These are phyloP conservation scores for Drosophila tanythrix DNA, from an alignment of 2,888 invertebrate genomes.

Conservation along the genomic window DNA sequence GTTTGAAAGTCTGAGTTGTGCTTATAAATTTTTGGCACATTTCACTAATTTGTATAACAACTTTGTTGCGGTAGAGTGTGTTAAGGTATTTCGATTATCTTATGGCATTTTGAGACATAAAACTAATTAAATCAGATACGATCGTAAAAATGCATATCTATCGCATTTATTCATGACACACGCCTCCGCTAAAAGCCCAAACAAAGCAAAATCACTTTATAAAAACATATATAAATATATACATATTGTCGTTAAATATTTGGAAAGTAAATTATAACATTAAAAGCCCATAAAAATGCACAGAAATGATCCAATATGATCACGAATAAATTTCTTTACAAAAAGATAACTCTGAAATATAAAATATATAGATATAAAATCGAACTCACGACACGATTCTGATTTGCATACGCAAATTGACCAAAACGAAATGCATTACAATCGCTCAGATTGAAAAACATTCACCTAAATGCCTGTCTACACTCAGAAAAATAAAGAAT, in stretches of 20 bases:
- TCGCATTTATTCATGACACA: slow-evolving; percentile 43
- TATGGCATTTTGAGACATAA: slow-evolving; percentile 54
- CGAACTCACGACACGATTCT: slow-evolving; percentile 33
- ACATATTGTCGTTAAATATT: slow-evolving; percentile 63
- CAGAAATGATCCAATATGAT: slow-evolving; percentile 27
- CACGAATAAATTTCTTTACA: slow-evolving; percentile 26
- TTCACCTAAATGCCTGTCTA: slow-evolving; percentile 36
- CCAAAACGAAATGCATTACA: slow-evolving; percentile 53
- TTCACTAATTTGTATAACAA: slow-evolving; percentile 61
- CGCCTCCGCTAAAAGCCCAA: slow-evolving; percentile 50
- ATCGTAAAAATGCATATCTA: slow-evolving; percentile 52
- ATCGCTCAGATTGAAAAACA: slow-evolving; percentile 46
- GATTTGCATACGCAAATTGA: slow-evolving; percentile 65
- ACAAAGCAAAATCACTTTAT: slow-evolving; percentile 39
- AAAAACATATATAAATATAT: neutral
- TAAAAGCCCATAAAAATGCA: slow-evolving; percentile 57
- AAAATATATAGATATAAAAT: slow-evolving; percentile 24
- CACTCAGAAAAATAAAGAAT: slow-evolving; percentile 5
- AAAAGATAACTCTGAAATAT: slow-evolving; percentile 25
- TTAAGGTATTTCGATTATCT: slow-evolving; percentile 34
- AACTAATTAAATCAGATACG: slow-evolving; percentile 73
- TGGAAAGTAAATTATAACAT: slow-evolving; percentile 77
- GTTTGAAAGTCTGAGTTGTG: slow-evolving; percentile 11
- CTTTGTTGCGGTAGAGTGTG: slow-evolving; percentile 28
- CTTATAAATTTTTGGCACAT: slow-evolving; percentile 36